Percentiles rank a stretch among this genome's conserved stretches.
phyloP scores from a whole-genome alignment of 2,797 vertebrate species.

The Malurus splendens region DNA sequence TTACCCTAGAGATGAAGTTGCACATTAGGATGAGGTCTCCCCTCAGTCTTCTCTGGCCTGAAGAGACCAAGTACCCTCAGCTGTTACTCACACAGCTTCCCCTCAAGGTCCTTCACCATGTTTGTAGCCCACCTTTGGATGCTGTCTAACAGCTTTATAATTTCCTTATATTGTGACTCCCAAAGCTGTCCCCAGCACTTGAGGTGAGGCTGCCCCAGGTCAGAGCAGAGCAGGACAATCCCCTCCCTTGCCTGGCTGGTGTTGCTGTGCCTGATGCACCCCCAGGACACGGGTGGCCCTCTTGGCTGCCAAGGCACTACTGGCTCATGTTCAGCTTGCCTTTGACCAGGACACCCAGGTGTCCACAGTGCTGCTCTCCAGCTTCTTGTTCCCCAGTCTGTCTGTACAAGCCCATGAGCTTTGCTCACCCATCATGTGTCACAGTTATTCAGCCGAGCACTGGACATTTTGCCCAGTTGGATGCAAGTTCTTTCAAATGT shows the following conservation, averaged over 20 bases:
- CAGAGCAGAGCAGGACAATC: not conserved
- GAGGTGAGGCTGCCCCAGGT: fast-evolving
- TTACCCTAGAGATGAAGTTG: not conserved
- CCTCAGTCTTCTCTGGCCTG: not conserved
- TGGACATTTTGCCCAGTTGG: not conserved
- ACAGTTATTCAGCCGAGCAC: not conserved
- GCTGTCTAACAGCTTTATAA: fast-evolving
- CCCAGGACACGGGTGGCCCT: fast-evolving
- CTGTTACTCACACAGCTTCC: fast-evolving
- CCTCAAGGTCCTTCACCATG: not conserved
- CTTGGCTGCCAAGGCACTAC: not conserved
- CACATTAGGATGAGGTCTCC: too few species aligned
- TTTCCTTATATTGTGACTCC: not conserved
- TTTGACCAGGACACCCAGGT: fast-evolving
- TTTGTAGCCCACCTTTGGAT: fast-evolving
- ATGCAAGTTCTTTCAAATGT: not conserved
- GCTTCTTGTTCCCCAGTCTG: not conserved
- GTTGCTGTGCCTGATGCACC: not conserved
- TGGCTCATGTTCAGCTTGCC: fast-evolving
- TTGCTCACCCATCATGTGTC: not conserved
- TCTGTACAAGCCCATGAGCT: fast-evolving
- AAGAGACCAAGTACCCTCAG: not conserved
- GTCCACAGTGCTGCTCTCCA: fast-evolving
- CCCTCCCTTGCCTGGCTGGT: fast-evolving
- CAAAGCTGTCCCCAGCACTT: fast-evolving